Conservation (phyloP, 2,113 vertebrate species). For the Larimichthys crocea region DNA sequence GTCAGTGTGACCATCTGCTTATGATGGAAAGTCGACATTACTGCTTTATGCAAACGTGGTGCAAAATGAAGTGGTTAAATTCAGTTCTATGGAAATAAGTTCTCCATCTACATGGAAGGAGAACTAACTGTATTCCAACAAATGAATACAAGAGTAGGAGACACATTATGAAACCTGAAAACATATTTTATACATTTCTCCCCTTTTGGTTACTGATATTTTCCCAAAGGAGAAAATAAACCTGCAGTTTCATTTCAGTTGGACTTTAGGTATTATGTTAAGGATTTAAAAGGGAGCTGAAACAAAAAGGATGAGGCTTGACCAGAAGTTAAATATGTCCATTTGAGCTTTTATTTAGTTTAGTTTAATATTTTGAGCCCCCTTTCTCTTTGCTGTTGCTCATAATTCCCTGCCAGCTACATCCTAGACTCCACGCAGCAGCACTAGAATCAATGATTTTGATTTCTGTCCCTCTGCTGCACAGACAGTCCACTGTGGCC, state of each 20-base stretch:
- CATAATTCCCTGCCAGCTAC: constrained; percentile 40
- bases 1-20: neutral
- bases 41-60: neutral
- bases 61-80: neutral
- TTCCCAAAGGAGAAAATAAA: neutral
- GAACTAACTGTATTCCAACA: neutral
- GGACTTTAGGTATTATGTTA: constrained; percentile 9
- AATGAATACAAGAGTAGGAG: neutral
- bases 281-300: constrained; percentile 24
- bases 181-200: neutral
- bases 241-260: neutral
- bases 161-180: neutral
- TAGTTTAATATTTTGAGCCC: constrained; percentile 45
- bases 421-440: constrained; percentile 9
- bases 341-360: constrained; percentile 52
- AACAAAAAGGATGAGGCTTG: constrained; percentile 21
- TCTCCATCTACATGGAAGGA: neutral
- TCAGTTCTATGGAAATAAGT: neutral
- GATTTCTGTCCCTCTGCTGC: constrained; percentile 47
- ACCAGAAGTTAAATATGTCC: constrained; percentile 26
- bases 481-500: constrained; percentile 36
- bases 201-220: constrained; percentile 1
- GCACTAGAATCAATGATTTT: constrained; percentile 63
- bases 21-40: neutral
- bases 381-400: constrained; percentile 24